phyloP scores from a whole-genome alignment of 1,140 invertebrate genomes.

The Neotoxoptera formosana region DNA sequence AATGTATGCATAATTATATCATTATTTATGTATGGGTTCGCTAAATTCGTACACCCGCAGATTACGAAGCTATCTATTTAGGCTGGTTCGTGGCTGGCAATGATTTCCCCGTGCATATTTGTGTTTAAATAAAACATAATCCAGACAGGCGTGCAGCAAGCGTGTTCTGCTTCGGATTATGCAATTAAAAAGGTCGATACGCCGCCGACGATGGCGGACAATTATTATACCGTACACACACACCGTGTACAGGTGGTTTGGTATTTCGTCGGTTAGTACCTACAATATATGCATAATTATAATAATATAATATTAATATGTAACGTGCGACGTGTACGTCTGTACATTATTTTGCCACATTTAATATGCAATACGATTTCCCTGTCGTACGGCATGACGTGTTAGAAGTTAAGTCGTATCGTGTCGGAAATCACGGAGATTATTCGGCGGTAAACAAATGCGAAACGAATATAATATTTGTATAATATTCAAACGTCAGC shows the following conservation, averaged over 20 bases:
- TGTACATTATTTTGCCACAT: background rate
- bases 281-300: background rate
- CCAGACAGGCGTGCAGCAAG: background rate
- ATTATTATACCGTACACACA: background rate
- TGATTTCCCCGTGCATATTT: background rate
- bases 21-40: background rate
- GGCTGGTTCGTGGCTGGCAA: background rate
- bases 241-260: background rate
- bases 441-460: background rate
- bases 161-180: background rate
- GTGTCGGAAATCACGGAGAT: background rate
- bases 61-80: background rate
- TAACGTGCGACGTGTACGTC: background rate
- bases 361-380: constrained; percentile 8
- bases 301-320: background rate
- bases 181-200: background rate
- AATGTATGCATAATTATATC: background rate
- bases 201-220: background rate
- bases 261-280: background rate
- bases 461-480: background rate
- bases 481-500: background rate
- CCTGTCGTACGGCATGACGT: background rate
- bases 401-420: background rate
- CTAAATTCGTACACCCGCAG: background rate
- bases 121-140: background rate